Evolutionary conservation across 2,888 invertebrate species (phyloP), one percentile per base, ranked within the genome.

Genomic region (Miltochrista miniata): DNA sequence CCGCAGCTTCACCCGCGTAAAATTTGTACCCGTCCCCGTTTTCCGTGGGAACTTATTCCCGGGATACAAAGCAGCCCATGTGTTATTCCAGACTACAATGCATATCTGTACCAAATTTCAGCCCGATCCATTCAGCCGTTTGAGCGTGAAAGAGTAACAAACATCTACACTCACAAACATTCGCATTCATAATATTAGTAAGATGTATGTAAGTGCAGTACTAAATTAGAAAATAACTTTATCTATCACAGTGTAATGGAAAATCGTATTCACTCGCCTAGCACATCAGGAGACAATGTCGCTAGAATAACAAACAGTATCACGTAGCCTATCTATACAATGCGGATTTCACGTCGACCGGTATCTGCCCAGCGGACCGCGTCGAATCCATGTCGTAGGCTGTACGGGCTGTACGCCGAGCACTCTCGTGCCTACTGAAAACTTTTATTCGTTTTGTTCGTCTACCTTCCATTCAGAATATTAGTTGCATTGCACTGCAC

Each of bases 321-420:
- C 61, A 61, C 59, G 67, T 59, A 61, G 54, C 55, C 53, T 61
- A 62, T 58, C 61, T 54, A 62, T 58, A 60, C 71, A 70, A 59
- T 65, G 62, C 59, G 58, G 60, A 53, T 60, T 63, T 56, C 59
- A 64, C 65, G 70, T 59, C 58, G 59, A 57, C 58, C 63, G 70
- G 64, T 76, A 72, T 65, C 69, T 55, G 74, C 61, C 54, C 69
- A 71, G 59, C 50, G 64, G 56, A 68, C 68, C 68, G 71, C 52
- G 59, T 59, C 59, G 53, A 61, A 70, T 70, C 64, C 63, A 48
- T 51, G 52, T 56, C 51, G 65, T 59, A 59, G 59, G 56, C 62
- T 46, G 56, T 49, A 61, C 18, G 18, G 3, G n/a, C n/a, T n/a
- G n/a, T n/a, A n/a, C n/a, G 61, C 52, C 58, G 61, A 53, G 10